Base-by-base conservation (phyloP, 2,888 invertebrate genomes). In the Lycaena phlaeas region DNA sequence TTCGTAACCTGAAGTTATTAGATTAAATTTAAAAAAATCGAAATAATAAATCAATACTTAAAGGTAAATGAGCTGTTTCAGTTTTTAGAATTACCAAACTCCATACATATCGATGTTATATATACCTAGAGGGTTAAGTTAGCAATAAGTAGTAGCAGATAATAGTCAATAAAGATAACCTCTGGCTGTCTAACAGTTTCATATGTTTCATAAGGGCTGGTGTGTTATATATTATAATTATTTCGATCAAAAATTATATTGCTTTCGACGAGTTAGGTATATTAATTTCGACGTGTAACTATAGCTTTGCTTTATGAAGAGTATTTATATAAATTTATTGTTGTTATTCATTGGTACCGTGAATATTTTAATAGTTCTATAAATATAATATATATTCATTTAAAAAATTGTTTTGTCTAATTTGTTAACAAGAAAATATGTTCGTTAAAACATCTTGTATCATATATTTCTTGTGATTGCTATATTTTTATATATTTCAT, bases 81-180 rank as follows among this genome's bases (percentile, higher is more conserved):
- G 70, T 72, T 76, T 45, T 68, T 79, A 79, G 76, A 63, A 67
- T 64, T 74, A 78, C 77, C 75, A 69, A 75, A 67, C 63, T 63
- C 63, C 75, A 84, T 81, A 84, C 84, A 84, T 84, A 84, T 84
- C 84, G 84, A 76, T 79, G 82, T 82, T 81, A 73, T 71, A 75
- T 71, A 78, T 75, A 75, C 46, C 53, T 50, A 56, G 50, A 50
- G 52, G 63, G 50, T 72, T 76, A 79, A 70, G 52, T 60, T 62
- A 64, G 41, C 27, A 54, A 61, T 61, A 62, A 62, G 58, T 36
- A 26, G 56, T 59, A 72, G 68, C 48, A 46, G 61, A 54, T 81
- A 79, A 76, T 82, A 82, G 82, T 77, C 71, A 82, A 81, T 76
- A 77, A 68, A 62, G 65, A 66, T 54, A 58, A 56, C 51, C 46